Percentiles rank a stretch among this genome's conserved stretches.
These are phyloP conservation scores for Pyrochroa serraticornis DNA, from an alignment of 2,888 invertebrate species.

Conservation along the genomic window DNA sequence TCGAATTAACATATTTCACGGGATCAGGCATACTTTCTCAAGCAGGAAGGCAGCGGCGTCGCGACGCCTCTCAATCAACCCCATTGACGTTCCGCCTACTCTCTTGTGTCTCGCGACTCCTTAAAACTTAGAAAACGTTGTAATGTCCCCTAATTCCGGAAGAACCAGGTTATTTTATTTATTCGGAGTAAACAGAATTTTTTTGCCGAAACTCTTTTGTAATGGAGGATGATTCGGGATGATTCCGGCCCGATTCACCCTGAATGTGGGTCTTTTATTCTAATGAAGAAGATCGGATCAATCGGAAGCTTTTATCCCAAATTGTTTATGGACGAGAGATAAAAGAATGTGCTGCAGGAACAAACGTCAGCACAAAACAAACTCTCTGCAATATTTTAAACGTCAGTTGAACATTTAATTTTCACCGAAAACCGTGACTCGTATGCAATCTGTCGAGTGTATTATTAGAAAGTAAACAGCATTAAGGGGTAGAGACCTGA, in stretches of 20 bases:
- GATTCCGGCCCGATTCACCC: background rate
- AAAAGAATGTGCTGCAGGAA: conserved; percentile 18
- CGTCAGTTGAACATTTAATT: conserved; percentile 1
- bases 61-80: no score
- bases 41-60: no score
- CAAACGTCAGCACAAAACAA: conserved; percentile 21
- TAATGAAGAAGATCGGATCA: conserved; percentile 24
- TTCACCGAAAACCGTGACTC: background rate
- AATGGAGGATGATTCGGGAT: no score
- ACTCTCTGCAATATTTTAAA: conserved; percentile 3
- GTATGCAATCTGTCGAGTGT: conserved; percentile 7
- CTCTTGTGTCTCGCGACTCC: no score
- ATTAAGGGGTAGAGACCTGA: conserved; percentile 11
- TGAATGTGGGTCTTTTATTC: conserved; percentile 18
- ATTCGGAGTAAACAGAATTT: no score
- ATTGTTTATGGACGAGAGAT: conserved; percentile 27
- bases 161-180: no score
- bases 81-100: no score
- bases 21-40: no score
- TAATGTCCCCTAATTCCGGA: no score
- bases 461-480: conserved; percentile 26
- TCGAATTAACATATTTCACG: no score
- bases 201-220: no score
- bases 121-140: no score
- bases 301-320: conserved; percentile 26